Conservation (phyloP, 23 tunicate species). For the Corella eumyota region DNA sequence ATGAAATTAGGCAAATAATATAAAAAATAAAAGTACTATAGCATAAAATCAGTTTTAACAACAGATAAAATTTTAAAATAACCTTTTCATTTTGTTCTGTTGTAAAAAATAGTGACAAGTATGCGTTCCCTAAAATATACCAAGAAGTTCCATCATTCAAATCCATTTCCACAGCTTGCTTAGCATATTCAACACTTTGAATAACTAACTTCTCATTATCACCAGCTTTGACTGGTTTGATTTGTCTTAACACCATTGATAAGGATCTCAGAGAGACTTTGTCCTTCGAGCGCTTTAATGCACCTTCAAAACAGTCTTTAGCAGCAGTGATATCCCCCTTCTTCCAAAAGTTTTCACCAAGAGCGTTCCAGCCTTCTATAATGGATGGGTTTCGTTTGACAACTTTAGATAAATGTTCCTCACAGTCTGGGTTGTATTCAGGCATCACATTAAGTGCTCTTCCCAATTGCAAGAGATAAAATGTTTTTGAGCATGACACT, state of each 20-base stretch:
- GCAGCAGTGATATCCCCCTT: slow-evolving; percentile 66
- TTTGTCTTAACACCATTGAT: slow-evolving; percentile 82
- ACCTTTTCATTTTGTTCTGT: slow-evolving; percentile 76
- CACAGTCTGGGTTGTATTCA: slow-evolving; percentile 74
- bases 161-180: slow-evolving; percentile 71
- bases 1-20: too few relatives aligned
- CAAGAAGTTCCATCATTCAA: slow-evolving; percentile 72
- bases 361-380: slow-evolving; percentile 78
- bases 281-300: slow-evolving; percentile 52
- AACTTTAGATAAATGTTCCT: slow-evolving; percentile 78
- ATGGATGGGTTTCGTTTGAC: slow-evolving; percentile 85
- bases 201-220: slow-evolving; percentile 43
- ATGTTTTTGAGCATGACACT: slow-evolving; percentile 45
- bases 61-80: not conserved
- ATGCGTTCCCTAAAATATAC: slow-evolving; percentile 91
- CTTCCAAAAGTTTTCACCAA: slow-evolving; percentile 96
- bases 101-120: slow-evolving; percentile 67
- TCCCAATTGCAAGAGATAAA: slow-evolving; percentile 39
- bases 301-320: slow-evolving; percentile 85
- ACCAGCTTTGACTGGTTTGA: slow-evolving; percentile 46
- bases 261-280: slow-evolving; percentile 65
- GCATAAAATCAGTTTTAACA: not conserved
- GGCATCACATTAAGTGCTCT: slow-evolving; percentile 63
- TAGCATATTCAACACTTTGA: slow-evolving; percentile 65
- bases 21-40: too few relatives aligned